These are phyloP conservation scores for Polymixis flavicincta DNA, from an alignment of 2,888 invertebrate species.

Conservation along the genomic window DNA sequence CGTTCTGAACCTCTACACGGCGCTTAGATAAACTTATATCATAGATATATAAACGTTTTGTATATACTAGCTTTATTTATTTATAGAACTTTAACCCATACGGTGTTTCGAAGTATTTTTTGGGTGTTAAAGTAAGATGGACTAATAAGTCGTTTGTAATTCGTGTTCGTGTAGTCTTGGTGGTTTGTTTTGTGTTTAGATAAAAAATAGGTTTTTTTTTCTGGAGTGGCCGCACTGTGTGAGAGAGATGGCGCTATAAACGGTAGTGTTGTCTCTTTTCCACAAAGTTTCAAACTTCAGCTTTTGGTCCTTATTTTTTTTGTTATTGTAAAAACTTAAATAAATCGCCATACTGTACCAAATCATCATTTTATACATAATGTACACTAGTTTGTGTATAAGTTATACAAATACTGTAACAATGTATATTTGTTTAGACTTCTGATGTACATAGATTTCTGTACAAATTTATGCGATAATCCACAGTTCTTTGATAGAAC, in stretches of 20 bases:
- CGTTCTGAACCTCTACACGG: slow-evolving; percentile 97
- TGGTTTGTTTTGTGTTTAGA: slow-evolving; percentile 57
- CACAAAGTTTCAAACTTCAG: slow-evolving; percentile 1
- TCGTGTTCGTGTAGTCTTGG: slow-evolving; percentile 53
- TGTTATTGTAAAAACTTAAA: slow-evolving; percentile 31
- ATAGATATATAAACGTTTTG: slow-evolving; percentile 60
- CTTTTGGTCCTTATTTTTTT: slow-evolving; percentile 35
- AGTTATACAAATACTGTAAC: slow-evolving; percentile 69
- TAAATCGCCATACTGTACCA: slow-evolving; percentile 56
- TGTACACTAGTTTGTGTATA: slow-evolving; percentile 87
- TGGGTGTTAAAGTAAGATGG: slow-evolving; percentile 61
- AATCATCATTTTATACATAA: slow-evolving; percentile 73
- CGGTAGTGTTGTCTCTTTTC: slow-evolving; percentile 43
- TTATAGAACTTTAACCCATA: slow-evolving; percentile 57
- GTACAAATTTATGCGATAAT: slow-evolving; percentile 44
- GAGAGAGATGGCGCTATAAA: slow-evolving; percentile 38
- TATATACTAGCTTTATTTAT: slow-evolving; percentile 68
- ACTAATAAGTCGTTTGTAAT: slow-evolving; percentile 57
- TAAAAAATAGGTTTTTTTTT: slow-evolving; percentile 24
- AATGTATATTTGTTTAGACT: slow-evolving; percentile 60
- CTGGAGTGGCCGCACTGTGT: slow-evolving; percentile 14
- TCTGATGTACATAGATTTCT: slow-evolving; percentile 61
- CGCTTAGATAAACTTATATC: slow-evolving; percentile 87
- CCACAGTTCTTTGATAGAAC: slow-evolving; percentile 64
- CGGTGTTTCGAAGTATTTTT: slow-evolving; percentile 64